Percentiles rank a stretch among this genome's conserved stretches.
These are phyloP conservation scores for Axea sp. DNA, from an alignment of 2,888 invertebrate species.

Conservation along the genomic window DNA sequence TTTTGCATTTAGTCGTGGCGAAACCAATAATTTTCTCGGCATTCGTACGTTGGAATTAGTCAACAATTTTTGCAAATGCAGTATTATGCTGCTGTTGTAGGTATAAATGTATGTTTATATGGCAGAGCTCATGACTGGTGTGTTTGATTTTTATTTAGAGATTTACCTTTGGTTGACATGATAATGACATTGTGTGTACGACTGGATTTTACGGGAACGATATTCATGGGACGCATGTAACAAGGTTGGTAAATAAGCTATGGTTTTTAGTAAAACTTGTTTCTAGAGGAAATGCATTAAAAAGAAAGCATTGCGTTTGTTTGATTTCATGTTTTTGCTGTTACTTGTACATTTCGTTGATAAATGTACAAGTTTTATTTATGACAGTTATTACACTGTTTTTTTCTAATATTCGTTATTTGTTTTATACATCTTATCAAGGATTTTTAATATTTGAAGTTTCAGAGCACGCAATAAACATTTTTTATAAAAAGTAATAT, in stretches of 20 bases:
- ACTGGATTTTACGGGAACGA: neutral
- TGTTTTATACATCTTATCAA: no score
- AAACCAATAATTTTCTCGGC: slow-evolving; percentile 42
- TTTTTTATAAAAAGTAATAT: no score
- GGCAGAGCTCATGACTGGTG: neutral
- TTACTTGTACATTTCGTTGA: no score
- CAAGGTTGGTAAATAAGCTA: slow-evolving; percentile 6
- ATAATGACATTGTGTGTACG: slow-evolving; percentile 32
- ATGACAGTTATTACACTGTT: no score
- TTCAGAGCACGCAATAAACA: no score
- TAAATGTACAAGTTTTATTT: no score
- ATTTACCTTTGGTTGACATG: slow-evolving; percentile 31
- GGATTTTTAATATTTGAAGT: no score
- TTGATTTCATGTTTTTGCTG: no score
- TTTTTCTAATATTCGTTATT: no score
- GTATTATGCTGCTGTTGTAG: neutral
- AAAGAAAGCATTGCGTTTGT: no score
- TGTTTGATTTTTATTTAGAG: slow-evolving; percentile 17
- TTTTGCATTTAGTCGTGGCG: slow-evolving; percentile 33
- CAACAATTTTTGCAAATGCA: slow-evolving; percentile 29
- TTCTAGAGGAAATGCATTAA: no score
- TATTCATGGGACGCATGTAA: slow-evolving; percentile 8
- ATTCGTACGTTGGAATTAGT: slow-evolving; percentile 32
- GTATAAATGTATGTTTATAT: slow-evolving; percentile 20
- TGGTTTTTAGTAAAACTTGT: no score